These are phyloP conservation scores for Anticlea derivata DNA, from an alignment of 2,888 invertebrate species.

Conservation along the genomic window DNA sequence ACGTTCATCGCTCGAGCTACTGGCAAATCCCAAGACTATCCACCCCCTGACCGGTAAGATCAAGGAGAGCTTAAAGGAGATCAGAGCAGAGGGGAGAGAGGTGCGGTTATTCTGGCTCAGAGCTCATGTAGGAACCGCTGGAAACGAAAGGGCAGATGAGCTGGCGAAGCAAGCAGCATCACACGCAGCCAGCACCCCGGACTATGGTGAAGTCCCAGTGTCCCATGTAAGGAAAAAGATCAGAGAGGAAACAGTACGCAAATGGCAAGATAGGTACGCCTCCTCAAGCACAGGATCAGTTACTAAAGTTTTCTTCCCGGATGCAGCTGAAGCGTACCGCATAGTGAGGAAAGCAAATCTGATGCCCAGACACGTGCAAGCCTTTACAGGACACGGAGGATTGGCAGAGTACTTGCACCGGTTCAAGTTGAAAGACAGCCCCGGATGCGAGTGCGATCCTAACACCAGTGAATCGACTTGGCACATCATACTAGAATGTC, in stretches of 20 bases:
- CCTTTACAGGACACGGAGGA: conserved; percentile 5
- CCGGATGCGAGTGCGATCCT: conserved; percentile 1
- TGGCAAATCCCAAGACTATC: too few relatives aligned
- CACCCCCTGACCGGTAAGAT: too few relatives aligned
- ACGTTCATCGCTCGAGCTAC: too few relatives aligned
- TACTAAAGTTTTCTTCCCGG: not conserved
- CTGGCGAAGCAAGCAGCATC: not conserved
- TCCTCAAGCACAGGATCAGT: not conserved
- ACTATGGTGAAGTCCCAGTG: not conserved
- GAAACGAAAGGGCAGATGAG: conserved; percentile 1
- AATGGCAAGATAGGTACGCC: not conserved
- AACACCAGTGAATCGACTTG: not conserved
- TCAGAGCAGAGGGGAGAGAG: not conserved
- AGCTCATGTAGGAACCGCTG: not conserved
- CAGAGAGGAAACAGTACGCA: not conserved
- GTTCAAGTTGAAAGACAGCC: conserved; percentile 3
- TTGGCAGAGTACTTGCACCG: conserved; percentile 1
- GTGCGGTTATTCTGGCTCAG: conserved; percentile 1
- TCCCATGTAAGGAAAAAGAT: conserved; percentile 1
- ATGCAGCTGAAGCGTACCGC: not conserved
- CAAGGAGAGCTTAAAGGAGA: too few relatives aligned
- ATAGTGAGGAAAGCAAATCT: not conserved
- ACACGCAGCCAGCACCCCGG: not conserved
- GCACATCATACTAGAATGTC: conserved; percentile 2
- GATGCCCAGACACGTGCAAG: not conserved